These are phyloP conservation scores for Euzophera pinguis DNA, from an alignment of 2,888 invertebrate species.

Conservation along the genomic window DNA sequence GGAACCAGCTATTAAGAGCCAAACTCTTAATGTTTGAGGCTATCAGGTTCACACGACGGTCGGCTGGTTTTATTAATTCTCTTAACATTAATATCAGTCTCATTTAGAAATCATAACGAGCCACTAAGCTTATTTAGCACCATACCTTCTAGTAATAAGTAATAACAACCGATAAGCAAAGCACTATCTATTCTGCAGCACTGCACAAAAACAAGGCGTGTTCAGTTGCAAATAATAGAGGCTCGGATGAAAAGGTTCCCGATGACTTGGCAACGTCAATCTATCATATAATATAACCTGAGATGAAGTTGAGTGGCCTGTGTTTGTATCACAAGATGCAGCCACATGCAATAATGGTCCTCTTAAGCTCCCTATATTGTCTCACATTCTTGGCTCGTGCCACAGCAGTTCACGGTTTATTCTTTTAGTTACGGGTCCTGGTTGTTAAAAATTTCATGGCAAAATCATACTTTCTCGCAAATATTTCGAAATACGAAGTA, in stretches of 20 bases:
- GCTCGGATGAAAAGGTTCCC: neutral
- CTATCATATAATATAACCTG: neutral
- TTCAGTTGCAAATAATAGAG: constrained; percentile 2
- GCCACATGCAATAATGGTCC: neutral
- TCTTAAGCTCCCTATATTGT: constrained; percentile 25
- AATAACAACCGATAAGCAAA: too few species aligned
- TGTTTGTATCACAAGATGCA: neutral
- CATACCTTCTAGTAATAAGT: too few species aligned
- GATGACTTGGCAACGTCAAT: constrained; percentile 5
- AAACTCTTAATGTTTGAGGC: constrained; percentile 25
- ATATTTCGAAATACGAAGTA: constrained; percentile 18
- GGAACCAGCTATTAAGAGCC: constrained; percentile 45
- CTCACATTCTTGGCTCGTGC: constrained; percentile 64
- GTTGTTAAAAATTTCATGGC: constrained; percentile 26
- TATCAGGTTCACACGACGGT: constrained; percentile 47
- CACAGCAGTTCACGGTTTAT: constrained; percentile 48
- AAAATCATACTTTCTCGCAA: constrained; percentile 16
- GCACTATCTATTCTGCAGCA: neutral
- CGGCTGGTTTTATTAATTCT: constrained; percentile 44
- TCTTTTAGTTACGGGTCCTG: constrained; percentile 42
- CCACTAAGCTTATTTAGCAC: too few species aligned
- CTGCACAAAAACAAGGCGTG: neutral
- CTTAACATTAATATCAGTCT: constrained; percentile 40
- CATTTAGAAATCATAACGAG: constrained; percentile 20
- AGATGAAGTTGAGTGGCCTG: constrained; percentile 15